Evolutionary conservation across 2,797 vertebrate species (phyloP), one percentile per base, ranked within the genome.

Genomic region (Steatocranus sp.): DNA sequence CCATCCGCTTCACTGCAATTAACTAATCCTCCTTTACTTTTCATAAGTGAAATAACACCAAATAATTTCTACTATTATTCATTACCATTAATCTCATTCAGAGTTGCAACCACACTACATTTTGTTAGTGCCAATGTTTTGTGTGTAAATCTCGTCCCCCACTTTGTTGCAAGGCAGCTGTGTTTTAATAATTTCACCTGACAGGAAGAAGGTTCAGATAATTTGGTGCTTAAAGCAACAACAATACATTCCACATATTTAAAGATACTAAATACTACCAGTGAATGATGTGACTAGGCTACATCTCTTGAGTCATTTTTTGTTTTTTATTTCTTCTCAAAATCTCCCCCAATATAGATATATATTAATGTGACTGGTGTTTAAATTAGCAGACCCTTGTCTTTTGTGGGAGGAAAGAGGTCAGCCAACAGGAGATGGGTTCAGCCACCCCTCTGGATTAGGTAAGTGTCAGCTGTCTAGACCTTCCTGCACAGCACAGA

Each of bases 391-490:
- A 53, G 17, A 48, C n/a, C 56, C 50, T 51, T 76, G 78, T 84
- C 51, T 43, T 66, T 63, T 78, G 68, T 46, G 79, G 48, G 43
- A 73, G 77, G 78, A 88, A 77, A 80, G 85, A 81, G 82, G 80
- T 84, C 87, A 79, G 75, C 68, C 81, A 75, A 58, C 87, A 80
- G 87, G 76, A 86, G 83, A 82, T 68, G 81, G 86, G 89, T 87
- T 89, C 84, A 46, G 90, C 70, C 86, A 74, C 81, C 79, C 75
- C 82, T 75, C 86, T 82, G 88, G 92, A 92, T 93, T 90, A 91
- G 85, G 80, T 90, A 83, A 91, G 85, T 93, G 86, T 92, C 88
- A 91, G 88, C 91, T 89, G 87, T 94, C 90, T 92, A 90, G 90
- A 93, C 88, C 75, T 88, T 86, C 85, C 83, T 81, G 54, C 85